These are phyloP conservation scores for Campylomormyrus tamandua DNA, from an alignment of 2,113 vertebrate species.

Conservation along the genomic window DNA sequence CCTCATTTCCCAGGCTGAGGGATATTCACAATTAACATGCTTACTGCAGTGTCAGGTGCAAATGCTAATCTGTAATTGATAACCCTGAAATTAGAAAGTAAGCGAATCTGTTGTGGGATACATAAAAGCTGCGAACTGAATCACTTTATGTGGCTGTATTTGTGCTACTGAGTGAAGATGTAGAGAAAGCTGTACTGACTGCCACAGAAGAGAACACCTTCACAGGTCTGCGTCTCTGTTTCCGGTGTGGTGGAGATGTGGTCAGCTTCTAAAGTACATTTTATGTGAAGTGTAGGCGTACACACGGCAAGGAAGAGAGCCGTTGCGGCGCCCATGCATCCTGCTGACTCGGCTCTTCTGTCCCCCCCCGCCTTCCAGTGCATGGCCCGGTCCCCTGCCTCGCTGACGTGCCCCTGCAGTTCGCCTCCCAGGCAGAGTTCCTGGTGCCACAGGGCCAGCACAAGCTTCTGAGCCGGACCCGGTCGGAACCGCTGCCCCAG, in stretches of 20 bases:
- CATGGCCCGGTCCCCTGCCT: conserved; percentile 61
- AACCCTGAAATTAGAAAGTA: neutral
- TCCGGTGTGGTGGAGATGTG: neutral
- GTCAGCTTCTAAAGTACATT: neutral
- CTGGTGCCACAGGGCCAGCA: conserved; percentile 65
- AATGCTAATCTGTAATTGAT: neutral
- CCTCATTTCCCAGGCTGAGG: neutral
- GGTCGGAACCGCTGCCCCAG: conserved; percentile 84
- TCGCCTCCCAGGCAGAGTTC: conserved; percentile 60
- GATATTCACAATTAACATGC: neutral
- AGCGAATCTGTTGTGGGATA: neutral
- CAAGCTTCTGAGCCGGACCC: conserved; percentile 76
- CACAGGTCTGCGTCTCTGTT: neutral
- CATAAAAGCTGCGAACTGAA: neutral
- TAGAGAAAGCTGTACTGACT: neutral
- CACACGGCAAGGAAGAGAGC: neutral
- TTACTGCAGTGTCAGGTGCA: neutral
- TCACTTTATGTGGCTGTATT: neutral
- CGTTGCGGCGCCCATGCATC: neutral
- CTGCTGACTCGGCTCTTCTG: neutral
- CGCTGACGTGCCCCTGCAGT: conserved; percentile 64
- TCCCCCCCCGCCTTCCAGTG: neutral
- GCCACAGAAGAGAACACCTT: neutral
- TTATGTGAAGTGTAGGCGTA: neutral
- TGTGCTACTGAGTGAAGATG: neutral